Evolutionary conservation across 1,140 invertebrate species (phyloP), one percentile per base, ranked within the genome.

Genomic region (Drosophila baimaii): DNA sequence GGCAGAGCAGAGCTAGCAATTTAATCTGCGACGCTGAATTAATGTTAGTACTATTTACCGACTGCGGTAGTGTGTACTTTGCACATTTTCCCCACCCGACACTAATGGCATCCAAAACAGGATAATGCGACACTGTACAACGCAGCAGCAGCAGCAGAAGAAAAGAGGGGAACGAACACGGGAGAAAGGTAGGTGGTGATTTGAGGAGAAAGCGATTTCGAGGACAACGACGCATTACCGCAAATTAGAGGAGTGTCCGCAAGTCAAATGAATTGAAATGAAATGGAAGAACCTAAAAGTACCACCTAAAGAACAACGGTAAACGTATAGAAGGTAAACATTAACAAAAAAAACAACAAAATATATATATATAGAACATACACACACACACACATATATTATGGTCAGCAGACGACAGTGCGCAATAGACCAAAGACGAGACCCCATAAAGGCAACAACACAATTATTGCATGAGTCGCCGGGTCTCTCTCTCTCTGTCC

Each of bases 221-320:
- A 56, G 49, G n/a, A 71, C 43, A n/a, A 44, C 46, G 76, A 51
- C 70, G 43, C 70, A 82, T 62, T 83, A 79, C 52, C 54, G 57
- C 71, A 65, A 79, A 84, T 73, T 68, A 71, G 52, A 71, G 81
- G 81, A 79, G 81, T 79, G 77, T 62, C 81, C 47, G 47, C 65
- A 62, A 47, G 47, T 47, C 47, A 29, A 59, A 56, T 51, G 56
- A 68, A 75, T 79, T 44, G 33, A 61, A 84, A 61, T 72, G 44
- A 49, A 81, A 81, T 35, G 56, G 31, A 62, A 55, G n/a, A 58
- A 47, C 46, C 51, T 35, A 54, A 66, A 29, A 37, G 41, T 47
- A 17, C 65, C 35, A 27, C 23, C 27, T 23, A 68, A 49, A 29
- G 51, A 71, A 71, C 41, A 70, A 57, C 51, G 65, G 43, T 56